These are phyloP conservation scores for Lytechinus pictus DNA, from an alignment of 35 echinoderm and acorn worm genomes.

Conservation along the genomic window DNA sequence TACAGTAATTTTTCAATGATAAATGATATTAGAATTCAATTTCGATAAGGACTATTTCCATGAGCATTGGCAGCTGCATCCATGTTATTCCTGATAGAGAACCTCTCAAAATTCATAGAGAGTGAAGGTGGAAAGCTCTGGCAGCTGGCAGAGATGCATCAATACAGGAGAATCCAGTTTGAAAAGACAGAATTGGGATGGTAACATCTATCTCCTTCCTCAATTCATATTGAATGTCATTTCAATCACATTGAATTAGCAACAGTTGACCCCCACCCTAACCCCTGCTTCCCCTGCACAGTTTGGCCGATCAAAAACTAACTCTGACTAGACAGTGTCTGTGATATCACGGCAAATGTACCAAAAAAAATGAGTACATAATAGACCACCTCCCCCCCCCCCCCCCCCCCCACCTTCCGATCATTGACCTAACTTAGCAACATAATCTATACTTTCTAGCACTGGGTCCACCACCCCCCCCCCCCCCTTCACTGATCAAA, in stretches of 20 bases:
- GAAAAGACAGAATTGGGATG: neutral
- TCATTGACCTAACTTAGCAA: too few relatives aligned
- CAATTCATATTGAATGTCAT: neutral
- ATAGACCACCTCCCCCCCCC: too few relatives aligned
- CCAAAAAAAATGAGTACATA: too few relatives aligned
- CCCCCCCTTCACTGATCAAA: too few relatives aligned
- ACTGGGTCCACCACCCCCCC: too few relatives aligned
- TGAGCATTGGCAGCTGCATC: neutral
- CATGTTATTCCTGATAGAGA: neutral
- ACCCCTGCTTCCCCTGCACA: neutral
- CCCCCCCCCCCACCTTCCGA: too few relatives aligned
- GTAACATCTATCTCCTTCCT: neutral
- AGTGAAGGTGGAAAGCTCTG: neutral
- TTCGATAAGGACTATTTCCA: neutral
- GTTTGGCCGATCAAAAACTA: too few relatives aligned
- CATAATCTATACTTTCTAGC: too few relatives aligned
- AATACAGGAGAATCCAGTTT: neutral
- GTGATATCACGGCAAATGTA: too few relatives aligned
- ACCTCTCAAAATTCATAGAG: neutral
- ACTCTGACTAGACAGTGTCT: too few relatives aligned
- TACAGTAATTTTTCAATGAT: neutral
- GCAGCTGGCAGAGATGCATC: neutral
- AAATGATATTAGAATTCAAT: neutral
- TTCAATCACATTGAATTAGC: neutral
- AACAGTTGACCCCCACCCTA: neutral